Evolutionary conservation across 2,888 invertebrate genomes (phyloP).

Genomic region (Macrosoma leucophasiata): DNA sequence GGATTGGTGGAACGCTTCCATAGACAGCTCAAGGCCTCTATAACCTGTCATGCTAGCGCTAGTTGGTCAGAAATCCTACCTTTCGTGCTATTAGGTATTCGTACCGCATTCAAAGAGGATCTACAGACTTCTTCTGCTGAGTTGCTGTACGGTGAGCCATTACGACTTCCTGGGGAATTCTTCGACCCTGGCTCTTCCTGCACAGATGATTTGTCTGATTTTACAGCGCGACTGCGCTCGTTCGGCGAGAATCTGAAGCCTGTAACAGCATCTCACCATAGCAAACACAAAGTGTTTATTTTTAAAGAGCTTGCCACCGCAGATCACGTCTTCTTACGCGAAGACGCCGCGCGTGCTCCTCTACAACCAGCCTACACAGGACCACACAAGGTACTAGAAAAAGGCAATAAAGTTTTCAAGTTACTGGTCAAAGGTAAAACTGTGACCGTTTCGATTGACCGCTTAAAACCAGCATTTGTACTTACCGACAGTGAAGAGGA

Average conservation of each 20-base stretch:
- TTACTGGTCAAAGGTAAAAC: slow-evolving; percentile 1
- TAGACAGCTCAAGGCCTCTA: slow-evolving; percentile 14
- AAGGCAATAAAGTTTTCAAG: slow-evolving; percentile 1
- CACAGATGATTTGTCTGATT: slow-evolving; percentile 14
- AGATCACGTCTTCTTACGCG: slow-evolving; percentile 4
- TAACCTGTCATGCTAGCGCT: slow-evolving; percentile 9
- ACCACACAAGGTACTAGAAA: slow-evolving; percentile 2
- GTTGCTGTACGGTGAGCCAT: slow-evolving; percentile 25
- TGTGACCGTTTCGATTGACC: too few relatives aligned
- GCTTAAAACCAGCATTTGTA: slow-evolving; percentile 8
- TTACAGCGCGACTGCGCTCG: slow-evolving; percentile 7
- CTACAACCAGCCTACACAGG: slow-evolving; percentile 6
- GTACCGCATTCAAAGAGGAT: slow-evolving; percentile 18
- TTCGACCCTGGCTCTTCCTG: too few relatives aligned
- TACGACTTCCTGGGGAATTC: too few relatives aligned
- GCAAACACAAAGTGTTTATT: slow-evolving; percentile 20
- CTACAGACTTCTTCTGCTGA: slow-evolving; percentile 26
- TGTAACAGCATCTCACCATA: slow-evolving; percentile 20
- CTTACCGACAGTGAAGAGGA: slow-evolving; percentile 4
- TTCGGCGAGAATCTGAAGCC: slow-evolving; percentile 10
- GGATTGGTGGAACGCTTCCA: slow-evolving; percentile 28
- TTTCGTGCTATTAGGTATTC: slow-evolving; percentile 21
- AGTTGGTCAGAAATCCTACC: slow-evolving; percentile 24
- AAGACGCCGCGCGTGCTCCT: slow-evolving; percentile 1
- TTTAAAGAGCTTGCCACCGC: slow-evolving; percentile 24